Base-by-base conservation (phyloP, 2,888 invertebrate genomes). In the Orthosia gothica region DNA sequence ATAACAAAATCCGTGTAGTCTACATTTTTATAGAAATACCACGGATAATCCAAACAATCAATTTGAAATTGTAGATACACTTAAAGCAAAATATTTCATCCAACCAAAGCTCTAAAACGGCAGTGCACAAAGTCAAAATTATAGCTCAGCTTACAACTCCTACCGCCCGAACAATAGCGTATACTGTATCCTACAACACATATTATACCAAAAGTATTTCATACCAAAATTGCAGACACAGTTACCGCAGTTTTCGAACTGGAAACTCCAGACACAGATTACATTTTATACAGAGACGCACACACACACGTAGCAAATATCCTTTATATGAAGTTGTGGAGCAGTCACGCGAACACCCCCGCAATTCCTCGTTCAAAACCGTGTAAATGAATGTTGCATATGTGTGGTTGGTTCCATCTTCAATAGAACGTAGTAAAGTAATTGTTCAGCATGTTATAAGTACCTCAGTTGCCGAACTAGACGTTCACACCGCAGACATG, bases 401-500 rank as follows among this genome's bases (percentile, higher is more conserved):
- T 76, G 66, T 70, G 76, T 82, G 79, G 18, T 77, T 76, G 68
- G 2, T 15, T 49, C 52, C 52, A 23, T 15, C 47, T 57, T 47
- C 13, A 15, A 5, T 18, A 73, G 5, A 5, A 52, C 20, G 13
- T 12, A 62, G 55, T 75, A 0, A 49, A 65, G 26, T 65, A 20
- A 65, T 55, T 82, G 50, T 59, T 69, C 26, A 40, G 58, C 26
- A 40, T 68, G 77, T 59, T 57, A 59, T n/a, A 80, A 67, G 65
- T 71, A 83, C 65, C 69, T 72, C 71, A 84, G 81, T 75, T 82
- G 72, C 70, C 69, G 54, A 85, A 87, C 78, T 82, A 70, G 72
- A 69, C 69, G 68, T 23, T 32, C 62, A 69, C 58, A 85, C 87
- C 87, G 80, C 87, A 87, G 86, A 87, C 79, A 70, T 58, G 63